Evolutionary conservation across 2,888 invertebrate species (phyloP).

Genomic region (Latheticus oryzae): DNA sequence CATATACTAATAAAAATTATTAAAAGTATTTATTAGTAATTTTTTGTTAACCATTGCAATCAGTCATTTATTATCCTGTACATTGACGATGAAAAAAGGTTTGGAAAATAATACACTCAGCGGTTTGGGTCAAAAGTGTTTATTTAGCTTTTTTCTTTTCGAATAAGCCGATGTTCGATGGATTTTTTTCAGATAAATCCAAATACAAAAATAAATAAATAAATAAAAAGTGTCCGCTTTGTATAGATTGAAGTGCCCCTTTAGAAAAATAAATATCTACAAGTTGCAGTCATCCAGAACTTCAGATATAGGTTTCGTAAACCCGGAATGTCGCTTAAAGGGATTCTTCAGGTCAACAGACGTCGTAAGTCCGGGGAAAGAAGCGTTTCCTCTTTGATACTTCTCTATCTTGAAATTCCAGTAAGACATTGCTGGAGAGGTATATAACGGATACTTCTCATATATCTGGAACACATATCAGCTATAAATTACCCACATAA

Average conservation of each 20-base stretch:
- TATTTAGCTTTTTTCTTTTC: no score
- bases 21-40: slow-evolving; percentile 2
- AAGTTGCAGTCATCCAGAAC: slow-evolving; percentile 45
- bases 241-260: not conserved
- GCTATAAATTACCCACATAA: no score
- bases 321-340: slow-evolving; percentile 53
- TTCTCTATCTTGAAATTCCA: slow-evolving; percentile 52
- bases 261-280: slow-evolving; percentile 14
- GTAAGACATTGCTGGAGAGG: slow-evolving; percentile 49
- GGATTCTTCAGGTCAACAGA: slow-evolving; percentile 51
- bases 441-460: slow-evolving; percentile 58
- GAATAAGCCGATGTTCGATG: no score
- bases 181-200: not conserved
- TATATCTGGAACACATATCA: slow-evolving; percentile 55
- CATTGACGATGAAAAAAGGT: no score
- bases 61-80: no score
- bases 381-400: slow-evolving; percentile 40
- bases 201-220: no score
- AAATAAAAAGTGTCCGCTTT: not conserved
- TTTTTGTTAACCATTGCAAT: slow-evolving; percentile 1
- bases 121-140: no score
- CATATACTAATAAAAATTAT: slow-evolving; percentile 37
- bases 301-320: slow-evolving; percentile 54
- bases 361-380: slow-evolving; percentile 49
- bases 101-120: no score